These are phyloP conservation scores for Anguilla pacifica DNA, from an alignment of 2,797 vertebrate genomes.

Conservation along the genomic window DNA sequence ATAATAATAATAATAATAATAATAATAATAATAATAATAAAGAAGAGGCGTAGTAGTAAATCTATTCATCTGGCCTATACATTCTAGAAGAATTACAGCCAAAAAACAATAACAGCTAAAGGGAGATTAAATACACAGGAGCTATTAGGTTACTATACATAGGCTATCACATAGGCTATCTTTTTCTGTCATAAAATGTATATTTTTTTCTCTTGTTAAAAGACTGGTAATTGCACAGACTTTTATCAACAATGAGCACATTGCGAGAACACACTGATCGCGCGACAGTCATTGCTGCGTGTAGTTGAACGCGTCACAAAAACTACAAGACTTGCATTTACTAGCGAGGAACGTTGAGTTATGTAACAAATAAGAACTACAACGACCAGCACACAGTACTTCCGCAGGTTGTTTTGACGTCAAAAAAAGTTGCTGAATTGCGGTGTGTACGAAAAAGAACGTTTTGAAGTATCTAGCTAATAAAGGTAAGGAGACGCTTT, in stretches of 20 bases:
- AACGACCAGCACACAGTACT: constrained; percentile 21
- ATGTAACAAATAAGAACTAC: constrained; percentile 35
- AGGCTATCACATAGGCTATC: neutral
- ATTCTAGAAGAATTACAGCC: no score
- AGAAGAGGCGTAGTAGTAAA: no score
- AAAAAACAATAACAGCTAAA: no score
- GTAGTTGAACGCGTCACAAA: constrained; percentile 22
- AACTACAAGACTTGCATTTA: constrained; percentile 14
- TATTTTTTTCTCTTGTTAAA: neutral
- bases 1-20: neutral
- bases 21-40: no score
- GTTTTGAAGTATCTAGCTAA: neutral
- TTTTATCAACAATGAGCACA: neutral
- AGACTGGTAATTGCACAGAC: neutral
- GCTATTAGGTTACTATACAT: neutral
- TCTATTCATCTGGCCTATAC: no score
- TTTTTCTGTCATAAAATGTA: neutral
- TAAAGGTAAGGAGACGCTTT: constrained; percentile 26
- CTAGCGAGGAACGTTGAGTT: neutral
- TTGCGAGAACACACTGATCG: neutral
- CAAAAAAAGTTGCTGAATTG: neutral
- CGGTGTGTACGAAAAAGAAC: constrained; percentile 4
- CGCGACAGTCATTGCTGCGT: neutral
- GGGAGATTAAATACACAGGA: no score
- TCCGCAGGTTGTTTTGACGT: constrained; percentile 7